phyloP scores from a whole-genome alignment of 2,113 vertebrate genomes.

The Microtus oregoni region DNA sequence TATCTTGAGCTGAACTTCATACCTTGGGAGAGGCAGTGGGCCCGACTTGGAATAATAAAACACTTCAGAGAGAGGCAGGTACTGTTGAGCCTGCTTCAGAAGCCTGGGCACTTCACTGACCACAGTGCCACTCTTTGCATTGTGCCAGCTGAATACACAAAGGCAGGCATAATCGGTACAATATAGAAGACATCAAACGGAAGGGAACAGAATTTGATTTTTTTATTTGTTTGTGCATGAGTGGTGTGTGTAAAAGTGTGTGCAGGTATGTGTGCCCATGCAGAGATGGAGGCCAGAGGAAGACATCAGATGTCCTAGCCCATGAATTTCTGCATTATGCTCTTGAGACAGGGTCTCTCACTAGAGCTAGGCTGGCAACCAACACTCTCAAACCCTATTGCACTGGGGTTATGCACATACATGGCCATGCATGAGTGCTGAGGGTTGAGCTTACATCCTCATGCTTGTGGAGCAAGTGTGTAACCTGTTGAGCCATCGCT shows the following conservation, averaged over 20 bases:
- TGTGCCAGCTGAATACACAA: background rate
- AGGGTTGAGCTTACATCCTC: background rate
- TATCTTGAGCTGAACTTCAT: conserved; percentile 80
- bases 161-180: background rate
- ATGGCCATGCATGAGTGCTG: too few relatives aligned
- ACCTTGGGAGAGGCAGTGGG: conserved; percentile 72
- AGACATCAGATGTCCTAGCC: background rate
- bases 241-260: background rate
- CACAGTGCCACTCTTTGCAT: background rate
- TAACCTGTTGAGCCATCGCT: background rate
- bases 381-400: background rate
- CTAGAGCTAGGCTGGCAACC: background rate
- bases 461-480: background rate
- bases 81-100: background rate
- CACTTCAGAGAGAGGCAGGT: conserved; percentile 62
- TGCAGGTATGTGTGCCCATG: background rate
- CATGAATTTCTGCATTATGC: background rate
- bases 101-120: background rate
- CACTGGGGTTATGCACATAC: rapidly evolving
- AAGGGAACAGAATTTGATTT: background rate
- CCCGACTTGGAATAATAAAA: conserved; percentile 75
- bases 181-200: background rate
- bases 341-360: background rate
- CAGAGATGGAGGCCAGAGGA: background rate
- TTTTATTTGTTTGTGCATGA: background rate